A percentile compares a stretch with the other conserved stretches of the same genome.
These are phyloP conservation scores for Minunthozetes semirufus DNA, from an alignment of 2,888 invertebrate species.

Conservation along the genomic window DNA sequence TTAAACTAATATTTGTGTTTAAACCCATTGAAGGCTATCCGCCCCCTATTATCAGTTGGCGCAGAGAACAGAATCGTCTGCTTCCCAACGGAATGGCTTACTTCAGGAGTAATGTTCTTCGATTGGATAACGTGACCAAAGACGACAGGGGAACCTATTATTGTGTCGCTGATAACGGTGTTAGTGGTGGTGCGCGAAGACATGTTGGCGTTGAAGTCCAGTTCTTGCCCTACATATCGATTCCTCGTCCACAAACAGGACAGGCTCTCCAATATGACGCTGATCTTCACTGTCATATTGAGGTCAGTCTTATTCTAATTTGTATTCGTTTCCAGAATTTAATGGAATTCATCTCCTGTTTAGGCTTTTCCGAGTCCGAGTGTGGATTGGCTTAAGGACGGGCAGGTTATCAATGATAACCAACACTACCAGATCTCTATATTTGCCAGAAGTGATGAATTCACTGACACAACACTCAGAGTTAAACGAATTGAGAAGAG, in stretches of 20 bases:
- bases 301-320: constrained; percentile 48
- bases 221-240: constrained; percentile 73
- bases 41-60: constrained; percentile 73
- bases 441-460: constrained; percentile 84
- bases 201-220: constrained; percentile 78
- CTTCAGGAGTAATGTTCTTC: constrained; percentile 57
- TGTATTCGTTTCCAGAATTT: too few species aligned
- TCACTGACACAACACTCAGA: constrained; percentile 78
- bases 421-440: constrained; percentile 86
- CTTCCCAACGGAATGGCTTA: constrained; percentile 62
- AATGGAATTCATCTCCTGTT: too few species aligned
- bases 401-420: constrained; percentile 69
- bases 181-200: constrained; percentile 51
- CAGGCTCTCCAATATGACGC: constrained; percentile 87
- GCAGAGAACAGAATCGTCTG: constrained; percentile 85
- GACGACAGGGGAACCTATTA: constrained; percentile 89
- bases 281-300: constrained; percentile 88
- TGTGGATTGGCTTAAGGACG: constrained; percentile 78
- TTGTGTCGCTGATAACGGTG: constrained; percentile 61
- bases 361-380: constrained; percentile 84
- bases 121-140: constrained; percentile 68
- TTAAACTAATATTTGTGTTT: constrained; percentile 58
- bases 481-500: constrained; percentile 84
- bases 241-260: constrained; percentile 64
- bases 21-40: constrained; percentile 65